Evolutionary conservation across 30 jellyfish, hydroid and myxozoan species (phyloP).

Genomic region (Aurelia aurita): DNA sequence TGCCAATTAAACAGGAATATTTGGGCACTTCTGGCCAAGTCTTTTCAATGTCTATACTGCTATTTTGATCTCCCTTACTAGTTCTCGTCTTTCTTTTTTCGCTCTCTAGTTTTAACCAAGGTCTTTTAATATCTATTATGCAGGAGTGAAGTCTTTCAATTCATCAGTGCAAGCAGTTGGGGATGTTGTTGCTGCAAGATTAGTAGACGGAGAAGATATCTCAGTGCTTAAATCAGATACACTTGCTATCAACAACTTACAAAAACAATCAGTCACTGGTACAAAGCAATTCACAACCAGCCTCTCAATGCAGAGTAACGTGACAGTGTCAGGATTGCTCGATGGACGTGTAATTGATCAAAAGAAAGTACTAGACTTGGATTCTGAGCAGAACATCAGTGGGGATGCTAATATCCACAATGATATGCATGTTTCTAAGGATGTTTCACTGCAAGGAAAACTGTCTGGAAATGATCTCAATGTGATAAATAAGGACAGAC

Average conservation of each 20-base stretch:
- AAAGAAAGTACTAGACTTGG: constrained; percentile 30
- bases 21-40: too few relatives aligned
- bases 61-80: too few relatives aligned
- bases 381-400: constrained; percentile 54
- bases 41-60: too few relatives aligned
- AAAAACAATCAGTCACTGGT: constrained; percentile 64
- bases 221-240: constrained; percentile 41
- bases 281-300: constrained; percentile 26
- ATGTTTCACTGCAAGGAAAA: constrained; percentile 17
- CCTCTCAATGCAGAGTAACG: background rate
- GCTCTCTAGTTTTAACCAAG: too few relatives aligned
- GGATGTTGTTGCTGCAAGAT: constrained; percentile 22
- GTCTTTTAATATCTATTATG: background rate
- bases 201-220: constrained; percentile 48
- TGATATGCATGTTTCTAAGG: background rate
- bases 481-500: background rate
- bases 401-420: constrained; percentile 22
- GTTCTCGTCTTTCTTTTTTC: too few relatives aligned
- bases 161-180: constrained; percentile 20
- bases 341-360: constrained; percentile 38
- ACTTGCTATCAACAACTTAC: background rate
- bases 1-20: too few relatives aligned
- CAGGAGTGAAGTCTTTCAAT: constrained; percentile 53
- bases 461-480: constrained; percentile 50
- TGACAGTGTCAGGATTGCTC: constrained; percentile 34